Evolutionary conservation across 2,888 invertebrate genomes (phyloP), one percentile per base, ranked within the genome.

Genomic region (Saturnia pavonia): DNA sequence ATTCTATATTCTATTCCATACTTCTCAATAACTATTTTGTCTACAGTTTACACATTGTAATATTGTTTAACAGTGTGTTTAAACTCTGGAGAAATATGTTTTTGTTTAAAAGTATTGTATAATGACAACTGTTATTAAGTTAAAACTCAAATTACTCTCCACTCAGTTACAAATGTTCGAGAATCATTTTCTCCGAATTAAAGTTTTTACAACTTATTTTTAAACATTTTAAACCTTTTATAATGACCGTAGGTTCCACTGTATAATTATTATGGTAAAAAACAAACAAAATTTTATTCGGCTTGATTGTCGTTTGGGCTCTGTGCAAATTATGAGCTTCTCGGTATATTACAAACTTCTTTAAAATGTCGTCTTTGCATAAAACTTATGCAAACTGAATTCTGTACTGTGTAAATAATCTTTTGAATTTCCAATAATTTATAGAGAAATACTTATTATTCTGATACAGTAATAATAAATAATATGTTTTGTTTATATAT

Each of bases 181-280:
- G 57, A 25, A 57, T 57, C 57, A 57, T 57, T 57, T 57, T 65
- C 67, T 67, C n/a, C 12, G 67, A 67, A 43, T 45, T 34, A 43
- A 67, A 42, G 67, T 67, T 67, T 43, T 43, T 67, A 25, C 16
- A 25, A 25, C 42, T 16, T 1, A 67, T 7, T 48, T 68, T 66
- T 42, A 69, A 40, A 68, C 9, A 68, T 40, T 25, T 68, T 6
- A 68, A 68, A 54, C 68, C 34, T 68, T 68, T 68, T 54, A 68
- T 68, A 54, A 68, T 54, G 68, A 68, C 12, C 40, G 68, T 40
- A 45, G 27, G 27, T 40, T 68, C 68, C 34, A 51, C 60, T 7
- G 9, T 40, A 65, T 65, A 57, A 57, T 57, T 57, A 27, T 12
- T 57, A 6, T 25, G 57, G 0, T 25, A 25, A 25, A 57, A 57